Conservation (phyloP, 2,888 invertebrate species). For the Apamea epomidion region DNA sequence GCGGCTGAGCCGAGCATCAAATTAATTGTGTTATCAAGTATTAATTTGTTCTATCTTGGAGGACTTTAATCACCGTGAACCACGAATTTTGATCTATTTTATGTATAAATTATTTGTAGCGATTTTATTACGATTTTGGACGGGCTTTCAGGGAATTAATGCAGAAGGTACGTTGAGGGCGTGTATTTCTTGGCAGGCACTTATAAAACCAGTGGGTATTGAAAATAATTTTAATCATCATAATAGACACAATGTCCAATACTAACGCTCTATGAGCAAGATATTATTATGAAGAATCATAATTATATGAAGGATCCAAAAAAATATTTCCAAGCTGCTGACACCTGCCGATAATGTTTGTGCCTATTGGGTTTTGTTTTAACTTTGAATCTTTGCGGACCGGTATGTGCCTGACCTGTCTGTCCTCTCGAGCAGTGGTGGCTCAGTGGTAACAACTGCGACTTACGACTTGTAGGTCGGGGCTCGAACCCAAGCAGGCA, state of each 20-base stretch:
- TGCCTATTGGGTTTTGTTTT: background rate
- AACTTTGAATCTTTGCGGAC: background rate
- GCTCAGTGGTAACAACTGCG: no score
- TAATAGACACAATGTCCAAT: background rate
- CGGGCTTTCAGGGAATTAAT: background rate
- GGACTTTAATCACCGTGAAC: constrained; percentile 80
- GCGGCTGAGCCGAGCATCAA: constrained; percentile 67
- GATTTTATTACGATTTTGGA: constrained; percentile 30
- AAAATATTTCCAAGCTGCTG: background rate
- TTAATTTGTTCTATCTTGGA: constrained; percentile 85
- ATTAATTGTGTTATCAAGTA: constrained; percentile 90
- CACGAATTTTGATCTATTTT: constrained; percentile 60
- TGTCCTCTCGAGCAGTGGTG: no score
- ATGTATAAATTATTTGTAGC: constrained; percentile 48
- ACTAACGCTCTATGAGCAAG: background rate
- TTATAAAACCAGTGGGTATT: background rate
- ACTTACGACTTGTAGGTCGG: no score
- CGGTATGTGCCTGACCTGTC: background rate
- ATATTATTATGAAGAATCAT: background rate
- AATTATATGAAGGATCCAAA: background rate
- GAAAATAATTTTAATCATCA: no score
- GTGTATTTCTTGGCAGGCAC: background rate
- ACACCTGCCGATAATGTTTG: no score
- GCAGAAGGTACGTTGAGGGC: background rate
- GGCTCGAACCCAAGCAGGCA: no score